These are phyloP conservation scores for Hecatera dysodea DNA, from an alignment of 2,888 invertebrate genomes.

Conservation along the genomic window DNA sequence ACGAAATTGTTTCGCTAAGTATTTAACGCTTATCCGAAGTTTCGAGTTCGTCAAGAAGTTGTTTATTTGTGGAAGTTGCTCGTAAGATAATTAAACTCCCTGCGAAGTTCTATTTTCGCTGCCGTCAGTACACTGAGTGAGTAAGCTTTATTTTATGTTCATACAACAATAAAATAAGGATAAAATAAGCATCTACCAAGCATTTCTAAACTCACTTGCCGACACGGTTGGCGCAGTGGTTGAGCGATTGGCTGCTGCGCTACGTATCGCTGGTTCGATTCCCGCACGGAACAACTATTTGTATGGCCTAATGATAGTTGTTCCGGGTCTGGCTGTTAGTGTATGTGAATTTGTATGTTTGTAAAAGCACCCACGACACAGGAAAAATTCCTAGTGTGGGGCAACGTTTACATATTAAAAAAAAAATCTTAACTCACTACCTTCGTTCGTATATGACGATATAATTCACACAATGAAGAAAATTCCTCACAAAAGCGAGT, in stretches of 20 bases:
- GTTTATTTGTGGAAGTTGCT: slow-evolving; percentile 38
- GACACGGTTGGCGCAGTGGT: too few relatives aligned
- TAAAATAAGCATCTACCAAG: background rate
- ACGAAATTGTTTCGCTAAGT: slow-evolving; percentile 52
- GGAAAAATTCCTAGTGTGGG: too few relatives aligned
- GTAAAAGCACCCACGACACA: too few relatives aligned
- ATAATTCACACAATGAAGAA: background rate
- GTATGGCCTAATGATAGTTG: too few relatives aligned
- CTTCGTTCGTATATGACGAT: too few relatives aligned
- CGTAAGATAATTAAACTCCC: slow-evolving; percentile 23
- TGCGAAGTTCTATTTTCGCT: background rate
- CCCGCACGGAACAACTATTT: too few relatives aligned
- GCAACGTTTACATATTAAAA: too few relatives aligned
- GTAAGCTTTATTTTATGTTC: background rate
- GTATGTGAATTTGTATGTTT: too few relatives aligned
- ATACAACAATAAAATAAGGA: background rate
- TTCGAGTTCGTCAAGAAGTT: slow-evolving; percentile 31
- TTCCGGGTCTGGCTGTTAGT: too few relatives aligned
- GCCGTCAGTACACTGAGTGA: background rate
- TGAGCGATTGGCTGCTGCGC: too few relatives aligned
- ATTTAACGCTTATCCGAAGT: slow-evolving; percentile 50
- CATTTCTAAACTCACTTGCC: background rate
- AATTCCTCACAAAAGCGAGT: background rate
- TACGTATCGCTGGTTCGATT: too few relatives aligned
- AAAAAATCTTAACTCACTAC: background rate